Percentiles rank a stretch among this genome's conserved stretches.
Evolutionary conservation across 2,797 vertebrate genomes (phyloP).

Genomic region (Rhincodon typus): DNA sequence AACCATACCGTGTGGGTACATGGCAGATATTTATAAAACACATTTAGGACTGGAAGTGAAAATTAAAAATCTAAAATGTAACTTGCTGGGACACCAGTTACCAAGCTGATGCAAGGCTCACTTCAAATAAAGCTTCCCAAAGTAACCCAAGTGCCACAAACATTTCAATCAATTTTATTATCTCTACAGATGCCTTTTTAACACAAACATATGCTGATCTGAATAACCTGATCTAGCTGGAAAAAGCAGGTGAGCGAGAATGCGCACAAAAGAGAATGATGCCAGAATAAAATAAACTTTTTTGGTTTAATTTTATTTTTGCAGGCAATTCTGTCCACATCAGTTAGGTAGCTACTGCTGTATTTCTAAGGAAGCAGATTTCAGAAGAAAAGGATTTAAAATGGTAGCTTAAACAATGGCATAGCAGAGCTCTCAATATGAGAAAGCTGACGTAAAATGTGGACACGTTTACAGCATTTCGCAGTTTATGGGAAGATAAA

Average conservation of each 20-base stretch:
- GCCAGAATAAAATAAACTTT: slow-evolving; percentile 43
- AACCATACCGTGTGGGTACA: background rate
- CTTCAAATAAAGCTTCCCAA: slow-evolving; percentile 25
- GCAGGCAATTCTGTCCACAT: slow-evolving; percentile 85
- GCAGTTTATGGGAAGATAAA: slow-evolving; percentile 59
- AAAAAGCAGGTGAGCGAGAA: slow-evolving; percentile 55
- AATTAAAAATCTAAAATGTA: background rate
- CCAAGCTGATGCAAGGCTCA: background rate
- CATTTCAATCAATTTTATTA: slow-evolving; percentile 93
- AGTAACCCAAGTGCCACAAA: slow-evolving; percentile 33
- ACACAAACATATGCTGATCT: slow-evolving; percentile 76
- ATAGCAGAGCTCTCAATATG: slow-evolving; percentile 99
- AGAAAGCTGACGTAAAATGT: slow-evolving; percentile 95
- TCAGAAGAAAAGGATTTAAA: slow-evolving; percentile 51
- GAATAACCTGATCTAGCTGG: slow-evolving; percentile 58
- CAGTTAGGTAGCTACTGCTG: slow-evolving; percentile 76
- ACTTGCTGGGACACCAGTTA: slow-evolving; percentile 2
- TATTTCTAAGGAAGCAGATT: slow-evolving; percentile 71
- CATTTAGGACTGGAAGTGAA: background rate
- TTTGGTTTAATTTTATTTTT: slow-evolving; percentile 67
- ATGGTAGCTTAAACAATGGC: slow-evolving; percentile 76
- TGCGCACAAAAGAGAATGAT: slow-evolving; percentile 59
- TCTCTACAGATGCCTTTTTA: slow-evolving; percentile 88
- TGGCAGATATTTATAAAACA: background rate
- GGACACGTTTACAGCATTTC: slow-evolving; percentile 75